Evolutionary conservation across 2,888 invertebrate genomes (phyloP).

Genomic region (Habroteleia sp.): DNA sequence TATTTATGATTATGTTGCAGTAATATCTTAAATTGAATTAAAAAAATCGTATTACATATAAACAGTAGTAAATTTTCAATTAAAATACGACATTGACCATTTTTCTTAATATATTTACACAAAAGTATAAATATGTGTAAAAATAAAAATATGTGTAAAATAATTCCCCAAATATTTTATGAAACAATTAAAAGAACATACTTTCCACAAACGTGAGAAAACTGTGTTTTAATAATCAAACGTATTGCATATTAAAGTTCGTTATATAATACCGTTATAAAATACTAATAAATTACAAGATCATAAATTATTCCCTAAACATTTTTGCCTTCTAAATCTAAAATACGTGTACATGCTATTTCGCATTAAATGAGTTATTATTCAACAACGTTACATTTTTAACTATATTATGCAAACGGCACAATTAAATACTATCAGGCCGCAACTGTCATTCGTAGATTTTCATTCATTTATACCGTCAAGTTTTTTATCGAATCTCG

Average conservation of each 20-base stretch:
- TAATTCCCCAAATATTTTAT: no score
- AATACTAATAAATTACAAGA: constrained; percentile 24
- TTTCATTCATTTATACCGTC: constrained; percentile 36
- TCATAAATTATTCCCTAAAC: constrained; percentile 27
- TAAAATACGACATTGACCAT: no score
- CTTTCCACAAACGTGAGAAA: no score
- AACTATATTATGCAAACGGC: constrained; percentile 15
- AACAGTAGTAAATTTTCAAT: no score
- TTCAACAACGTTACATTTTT: constrained; percentile 13
- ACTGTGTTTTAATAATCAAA: constrained; percentile 18
- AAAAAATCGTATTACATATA: no score
- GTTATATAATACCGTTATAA: constrained; percentile 34
- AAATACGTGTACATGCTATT: constrained; percentile 21
- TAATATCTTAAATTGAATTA: no score
- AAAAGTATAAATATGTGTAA: no score
- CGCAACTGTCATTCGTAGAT: constrained; percentile 15
- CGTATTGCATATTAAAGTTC: constrained; percentile 16
- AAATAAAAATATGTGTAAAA: no score
- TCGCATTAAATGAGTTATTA: constrained; percentile 26
- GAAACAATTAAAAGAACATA: no score
- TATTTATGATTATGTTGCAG: no score
- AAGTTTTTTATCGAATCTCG: constrained; percentile 14
- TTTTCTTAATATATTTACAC: no score
- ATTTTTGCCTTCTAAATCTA: constrained; percentile 30
- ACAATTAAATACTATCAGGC: constrained; percentile 5